Evolutionary conservation across 2,888 invertebrate genomes (phyloP).

Genomic region (Aleiodes leptofemur): DNA sequence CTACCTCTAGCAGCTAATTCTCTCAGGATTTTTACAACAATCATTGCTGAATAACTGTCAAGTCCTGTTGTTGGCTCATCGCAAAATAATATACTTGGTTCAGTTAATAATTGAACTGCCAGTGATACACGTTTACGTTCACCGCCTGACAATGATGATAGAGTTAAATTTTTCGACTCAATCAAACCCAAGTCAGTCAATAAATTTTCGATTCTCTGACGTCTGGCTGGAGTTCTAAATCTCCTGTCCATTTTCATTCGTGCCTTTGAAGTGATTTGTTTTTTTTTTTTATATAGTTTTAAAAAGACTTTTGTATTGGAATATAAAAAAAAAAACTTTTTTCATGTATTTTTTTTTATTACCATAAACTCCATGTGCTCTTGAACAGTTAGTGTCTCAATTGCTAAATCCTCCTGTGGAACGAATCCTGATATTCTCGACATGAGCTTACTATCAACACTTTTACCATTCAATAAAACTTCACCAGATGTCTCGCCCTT

Average conservation of each 20-base stretch:
- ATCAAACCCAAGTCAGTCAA: conserved; percentile 83
- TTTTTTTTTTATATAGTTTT: background rate
- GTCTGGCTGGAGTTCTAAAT: conserved; percentile 71
- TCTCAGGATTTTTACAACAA: conserved; percentile 84
- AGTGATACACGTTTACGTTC: conserved; percentile 91
- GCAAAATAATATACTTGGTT: conserved; percentile 92
- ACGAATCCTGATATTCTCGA: conserved; percentile 89
- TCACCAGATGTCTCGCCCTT: conserved; percentile 83
- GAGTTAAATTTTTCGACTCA: conserved; percentile 83
- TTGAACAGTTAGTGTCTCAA: conserved; percentile 85
- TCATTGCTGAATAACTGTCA: conserved; percentile 91
- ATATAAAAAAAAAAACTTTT: conserved; percentile 2
- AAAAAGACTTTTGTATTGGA: too few relatives aligned
- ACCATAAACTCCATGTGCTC: conserved; percentile 94
- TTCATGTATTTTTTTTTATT: conserved; percentile 60
- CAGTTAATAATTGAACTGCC: conserved; percentile 92
- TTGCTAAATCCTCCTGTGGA: conserved; percentile 89
- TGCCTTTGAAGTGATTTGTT: conserved; percentile 77
- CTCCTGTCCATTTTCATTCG: conserved; percentile 84
- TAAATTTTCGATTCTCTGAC: conserved; percentile 76
- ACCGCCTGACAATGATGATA: conserved; percentile 90
- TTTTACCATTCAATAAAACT: conserved; percentile 83
- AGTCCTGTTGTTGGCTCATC: conserved; percentile 96
- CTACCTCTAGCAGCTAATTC: conserved; percentile 83
- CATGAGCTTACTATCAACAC: conserved; percentile 81